Evolutionary conservation across 2,888 invertebrate genomes (phyloP).

Genomic region (Drosophila tanythrix): DNA sequence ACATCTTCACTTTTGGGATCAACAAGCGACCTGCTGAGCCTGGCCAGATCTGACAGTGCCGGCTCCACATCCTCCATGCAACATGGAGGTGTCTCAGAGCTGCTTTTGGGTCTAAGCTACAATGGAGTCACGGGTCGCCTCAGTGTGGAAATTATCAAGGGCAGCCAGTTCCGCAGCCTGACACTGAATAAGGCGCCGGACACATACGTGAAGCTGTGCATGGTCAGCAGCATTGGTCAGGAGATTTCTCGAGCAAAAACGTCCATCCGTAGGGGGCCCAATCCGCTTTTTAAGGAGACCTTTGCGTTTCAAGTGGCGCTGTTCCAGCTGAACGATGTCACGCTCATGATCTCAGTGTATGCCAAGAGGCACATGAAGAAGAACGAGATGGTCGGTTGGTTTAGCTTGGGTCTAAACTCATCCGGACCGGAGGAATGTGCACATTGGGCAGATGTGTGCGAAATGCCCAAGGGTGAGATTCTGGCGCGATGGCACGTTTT

Average conservation of each 20-base stretch:
- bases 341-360: constrained; percentile 97
- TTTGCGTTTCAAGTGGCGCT: constrained; percentile 98
- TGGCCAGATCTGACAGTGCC: constrained; percentile 96
- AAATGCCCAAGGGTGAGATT: constrained; percentile 93
- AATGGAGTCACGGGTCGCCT: constrained; percentile 97
- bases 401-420: constrained; percentile 95
- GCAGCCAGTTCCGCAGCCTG: constrained; percentile 90
- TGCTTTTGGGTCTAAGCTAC: constrained; percentile 95
- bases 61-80: constrained; percentile 97
- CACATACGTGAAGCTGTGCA: constrained; percentile 96
- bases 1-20: constrained; percentile 86
- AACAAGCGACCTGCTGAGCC: constrained; percentile 89
- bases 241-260: constrained; percentile 97
- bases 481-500: constrained; percentile 97
- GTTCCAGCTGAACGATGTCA: constrained; percentile 97
- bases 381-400: constrained; percentile 99
- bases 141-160: constrained; percentile 93
- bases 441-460: constrained; percentile 97
- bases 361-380: constrained; percentile 96
- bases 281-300: constrained; percentile 97
- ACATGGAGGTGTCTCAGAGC: constrained; percentile 95
- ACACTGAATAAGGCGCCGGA: constrained; percentile 93
- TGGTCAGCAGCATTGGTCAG: constrained; percentile 96
- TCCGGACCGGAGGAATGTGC: constrained; percentile 96
- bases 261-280: constrained; percentile 95